Evolutionary conservation across 2,113 vertebrate species (phyloP).

Genomic region (Ceyx margarethae): DNA sequence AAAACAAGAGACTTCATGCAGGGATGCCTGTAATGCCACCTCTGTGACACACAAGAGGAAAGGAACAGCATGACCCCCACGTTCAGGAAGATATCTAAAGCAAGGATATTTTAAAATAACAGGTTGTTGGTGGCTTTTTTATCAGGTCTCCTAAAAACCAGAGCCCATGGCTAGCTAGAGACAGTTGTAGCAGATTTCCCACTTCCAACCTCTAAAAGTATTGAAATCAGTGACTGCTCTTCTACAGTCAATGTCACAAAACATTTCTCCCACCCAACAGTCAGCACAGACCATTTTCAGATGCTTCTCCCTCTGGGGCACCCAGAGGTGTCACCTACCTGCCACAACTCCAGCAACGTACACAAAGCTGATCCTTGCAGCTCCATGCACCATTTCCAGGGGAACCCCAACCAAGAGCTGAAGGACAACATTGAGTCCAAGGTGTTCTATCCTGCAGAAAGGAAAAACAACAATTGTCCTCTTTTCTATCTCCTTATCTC

Average conservation of each 20-base stretch:
- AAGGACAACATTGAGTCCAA: slow-evolving; percentile 93
- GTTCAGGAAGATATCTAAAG: neutral
- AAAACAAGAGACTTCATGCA: neutral
- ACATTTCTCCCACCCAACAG: neutral
- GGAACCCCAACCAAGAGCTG: slow-evolving; percentile 96
- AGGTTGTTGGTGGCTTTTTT: neutral
- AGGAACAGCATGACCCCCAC: neutral
- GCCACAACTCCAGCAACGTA: slow-evolving; percentile 93
- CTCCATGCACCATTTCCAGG: slow-evolving; percentile 97
- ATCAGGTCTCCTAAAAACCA: neutral
- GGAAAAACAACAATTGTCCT: slow-evolving; percentile 45
- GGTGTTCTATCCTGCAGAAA: slow-evolving; percentile 90
- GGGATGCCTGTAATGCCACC: neutral
- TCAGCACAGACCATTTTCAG: neutral
- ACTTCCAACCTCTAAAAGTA: neutral
- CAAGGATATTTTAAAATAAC: neutral
- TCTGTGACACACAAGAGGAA: neutral
- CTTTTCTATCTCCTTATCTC: neutral
- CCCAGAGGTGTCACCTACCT: slow-evolving; percentile 77
- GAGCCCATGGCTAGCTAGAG: neutral
- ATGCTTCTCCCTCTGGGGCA: neutral
- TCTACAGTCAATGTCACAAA: neutral
- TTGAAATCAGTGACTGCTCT: neutral
- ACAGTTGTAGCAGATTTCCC: neutral
- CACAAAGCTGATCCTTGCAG: slow-evolving; percentile 89